A percentile compares a stretch with the other conserved stretches of the same genome.
Evolutionary conservation across 2,797 vertebrate genomes (phyloP).

Genomic region (Melanotaenia boesemani): DNA sequence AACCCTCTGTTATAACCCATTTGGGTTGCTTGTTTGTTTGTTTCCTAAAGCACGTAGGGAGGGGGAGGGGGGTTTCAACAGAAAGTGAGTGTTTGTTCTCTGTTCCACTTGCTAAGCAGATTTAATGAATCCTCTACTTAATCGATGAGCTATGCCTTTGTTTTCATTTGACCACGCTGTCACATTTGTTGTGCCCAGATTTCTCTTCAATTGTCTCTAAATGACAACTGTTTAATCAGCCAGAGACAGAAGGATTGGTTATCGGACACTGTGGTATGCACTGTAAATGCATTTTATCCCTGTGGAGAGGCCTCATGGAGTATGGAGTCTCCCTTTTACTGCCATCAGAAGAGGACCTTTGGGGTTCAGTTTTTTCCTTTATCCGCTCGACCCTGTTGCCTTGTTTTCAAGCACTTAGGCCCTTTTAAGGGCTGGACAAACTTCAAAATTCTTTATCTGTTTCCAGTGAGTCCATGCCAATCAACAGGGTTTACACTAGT

Average conservation of each 20-base stretch:
- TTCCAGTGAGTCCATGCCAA: conserved; percentile 41
- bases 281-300: conserved; percentile 40
- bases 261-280: conserved; percentile 14
- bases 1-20: conserved; percentile 66
- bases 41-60: conserved; percentile 62
- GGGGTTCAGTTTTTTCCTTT: conserved; percentile 77
- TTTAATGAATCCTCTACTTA: conserved; percentile 78
- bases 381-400: conserved; percentile 54
- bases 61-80: conserved; percentile 30
- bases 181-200: conserved; percentile 43
- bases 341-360: conserved; percentile 64
- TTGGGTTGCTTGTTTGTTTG: conserved; percentile 70
- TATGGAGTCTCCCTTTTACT: conserved; percentile 51
- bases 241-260: conserved; percentile 9
- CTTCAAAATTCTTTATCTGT: conserved; percentile 52
- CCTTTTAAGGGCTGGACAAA: conserved; percentile 59
- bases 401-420: conserved; percentile 52
- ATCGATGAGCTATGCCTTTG: conserved; percentile 65
- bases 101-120: conserved; percentile 77
- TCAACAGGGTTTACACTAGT: conserved; percentile 23
- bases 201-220: conserved; percentile 40
- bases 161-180: conserved; percentile 36
- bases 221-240: conserved; percentile 29
- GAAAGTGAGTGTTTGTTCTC: conserved; percentile 69
- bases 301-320: conserved; percentile 36